Percentiles rank a stretch among this genome's conserved stretches.
Conservation (phyloP, 2,888 invertebrate genomes). For the Caenorhabditis sp. region DNA sequence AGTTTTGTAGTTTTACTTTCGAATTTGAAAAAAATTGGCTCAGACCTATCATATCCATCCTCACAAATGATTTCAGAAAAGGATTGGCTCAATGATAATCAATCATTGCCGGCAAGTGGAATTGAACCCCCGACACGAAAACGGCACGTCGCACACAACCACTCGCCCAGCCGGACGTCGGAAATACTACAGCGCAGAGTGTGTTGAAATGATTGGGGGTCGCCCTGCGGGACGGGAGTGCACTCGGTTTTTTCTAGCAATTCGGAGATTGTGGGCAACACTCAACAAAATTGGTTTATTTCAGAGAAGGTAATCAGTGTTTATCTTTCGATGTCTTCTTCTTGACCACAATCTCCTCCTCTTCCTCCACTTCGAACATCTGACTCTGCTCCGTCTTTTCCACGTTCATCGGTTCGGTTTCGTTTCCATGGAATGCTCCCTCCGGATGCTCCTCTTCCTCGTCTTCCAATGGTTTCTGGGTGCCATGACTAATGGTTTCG, state of each 20-base stretch:
- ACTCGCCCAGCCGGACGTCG: conserved; percentile 41
- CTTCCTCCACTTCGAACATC: conserved; percentile 7
- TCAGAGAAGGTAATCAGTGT: no score
- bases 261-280: no score
- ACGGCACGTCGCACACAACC: conserved; percentile 27
- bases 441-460: not conserved
- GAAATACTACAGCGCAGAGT: not conserved
- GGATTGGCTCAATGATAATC: conserved; percentile 55
- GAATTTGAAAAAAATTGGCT: conserved; percentile 33
- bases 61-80: conserved; percentile 42
- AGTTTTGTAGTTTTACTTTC: no score
- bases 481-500: no score
- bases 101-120: conserved; percentile 41
- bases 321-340: no score
- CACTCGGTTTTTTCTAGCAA: no score
- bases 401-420: not conserved
- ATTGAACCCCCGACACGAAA: conserved; percentile 15
- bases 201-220: conserved; percentile 5
- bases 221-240: not conserved
- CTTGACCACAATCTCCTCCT: conserved; percentile 13
- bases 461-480: no score
- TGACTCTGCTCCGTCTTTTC: not conserved
- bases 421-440: not conserved
- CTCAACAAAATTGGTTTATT: no score
- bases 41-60: conserved; percentile 54